Conservation (phyloP, 2,797 vertebrate species). For the Lophotriccus pileatus region DNA sequence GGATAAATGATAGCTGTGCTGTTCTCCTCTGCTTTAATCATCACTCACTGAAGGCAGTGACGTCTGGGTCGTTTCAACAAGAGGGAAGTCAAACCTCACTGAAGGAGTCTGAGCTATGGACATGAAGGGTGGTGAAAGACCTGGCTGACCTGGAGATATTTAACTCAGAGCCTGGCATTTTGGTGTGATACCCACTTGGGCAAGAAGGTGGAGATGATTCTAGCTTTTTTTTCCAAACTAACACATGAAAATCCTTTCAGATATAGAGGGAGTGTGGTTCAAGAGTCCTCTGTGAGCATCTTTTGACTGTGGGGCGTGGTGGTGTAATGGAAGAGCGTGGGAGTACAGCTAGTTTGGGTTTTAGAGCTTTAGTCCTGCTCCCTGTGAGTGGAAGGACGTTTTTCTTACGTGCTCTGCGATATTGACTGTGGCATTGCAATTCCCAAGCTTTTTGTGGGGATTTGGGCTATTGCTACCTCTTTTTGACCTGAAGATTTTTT, state of each 20-base stretch:
- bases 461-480: neutral
- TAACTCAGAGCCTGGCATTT: neutral
- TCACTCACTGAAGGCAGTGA: neutral
- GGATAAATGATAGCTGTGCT: neutral
- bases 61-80: neutral
- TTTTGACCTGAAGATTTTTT: neutral
- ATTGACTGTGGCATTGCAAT: neutral
- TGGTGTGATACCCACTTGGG: neutral
- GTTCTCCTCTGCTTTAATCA: neutral
- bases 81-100: neutral
- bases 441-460: neutral
- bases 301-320: fast-evolving
- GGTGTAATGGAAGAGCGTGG: neutral
- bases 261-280: fast-evolving
- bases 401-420: neutral
- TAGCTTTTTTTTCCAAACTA: neutral
- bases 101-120: neutral
- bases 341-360: neutral
- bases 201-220: fast-evolving
- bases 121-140: neutral
- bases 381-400: neutral
- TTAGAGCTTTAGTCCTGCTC: neutral
- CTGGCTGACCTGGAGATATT: neutral
- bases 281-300: neutral
- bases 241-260: neutral